Evolutionary conservation across 2,113 vertebrate species (phyloP), one percentile per base, ranked within the genome.

Genomic region (Plestiodon gilberti): DNA sequence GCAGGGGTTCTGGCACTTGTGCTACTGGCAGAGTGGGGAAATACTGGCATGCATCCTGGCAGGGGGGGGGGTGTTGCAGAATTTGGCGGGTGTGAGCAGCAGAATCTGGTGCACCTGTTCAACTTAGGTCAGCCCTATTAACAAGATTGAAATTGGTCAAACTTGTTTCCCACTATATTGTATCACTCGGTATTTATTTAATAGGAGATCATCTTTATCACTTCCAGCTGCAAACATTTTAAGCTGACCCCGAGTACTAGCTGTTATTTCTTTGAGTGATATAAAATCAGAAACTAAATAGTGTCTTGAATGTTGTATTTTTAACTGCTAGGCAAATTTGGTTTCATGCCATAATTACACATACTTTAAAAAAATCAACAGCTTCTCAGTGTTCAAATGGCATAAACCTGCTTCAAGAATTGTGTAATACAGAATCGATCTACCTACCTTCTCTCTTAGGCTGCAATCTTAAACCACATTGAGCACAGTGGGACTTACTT

Each of bases 281-380:
- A 77, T 8, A 85, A 40, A 90, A 91, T 91, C 82, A 81, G 84
- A 93, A 90, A 80, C 88, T 78, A 93, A 93, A 84, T 75, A 87
- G 84, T 73, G 85, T 88, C 30, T 18, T 90, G 71, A 88, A 89
- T 88, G 55, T 83, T 88, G 30, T 86, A 81, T 88, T 90, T 88
- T 78, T 78, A 91, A 89, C 69, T 89, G 83, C 90, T 88, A 92
- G 57, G 81, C 90, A 93, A 87, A 78, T 71, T 33, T 83, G 38
- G 87, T 91, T 93, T 88, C 76, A 89, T 87, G 73, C 88, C 70
- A 57, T 91, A 90, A 93, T 92, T 89, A 94, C 93, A 92, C 85
- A 55, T 55, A 55, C 6, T 55, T 55, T 40, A 79, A 93, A 88
- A 86, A 90, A 93, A 86, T 77, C 84, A 90, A 38, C 74, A 83